Evolutionary conservation across 2,797 vertebrate species (phyloP), one percentile per base, ranked within the genome.

Genomic region (Rhinatrema bivittatum): DNA sequence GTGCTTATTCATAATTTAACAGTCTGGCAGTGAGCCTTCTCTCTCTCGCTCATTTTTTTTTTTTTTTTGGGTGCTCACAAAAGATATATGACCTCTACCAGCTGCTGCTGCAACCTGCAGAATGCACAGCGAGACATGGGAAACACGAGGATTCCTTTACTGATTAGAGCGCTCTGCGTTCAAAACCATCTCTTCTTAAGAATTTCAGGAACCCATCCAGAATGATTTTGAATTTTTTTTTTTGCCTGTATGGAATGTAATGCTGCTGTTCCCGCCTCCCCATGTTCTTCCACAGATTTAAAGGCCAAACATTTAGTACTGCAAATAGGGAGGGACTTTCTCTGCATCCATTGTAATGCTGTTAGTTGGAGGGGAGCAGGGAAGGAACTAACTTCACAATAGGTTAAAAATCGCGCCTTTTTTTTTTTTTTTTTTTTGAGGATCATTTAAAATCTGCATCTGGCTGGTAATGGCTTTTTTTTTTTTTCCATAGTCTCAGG

Each of bases 1-100:
- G 85, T 85, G 78, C 82, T 86, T 88, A 87, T 87, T 88, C 85
- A 87, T 87, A 85, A 85, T 87, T 84, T 87, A 86, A 76, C 76
- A 81, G 80, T 78, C 85, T 85, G 83, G 84, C 83, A 81, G 79
- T 78, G 79, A 82, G 82, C 82, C 81, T 85, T 42, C 36, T 39
- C 39, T n/a, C n/a, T n/a, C n/a, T n/a, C n/a, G n/a, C n/a, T n/a
- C n/a, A n/a, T n/a, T n/a, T n/a, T n/a, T n/a, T n/a, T n/a, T n/a
- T n/a, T n/a, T n/a, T 85, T 82, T 82, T 84, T 81, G 79, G 81
- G 78, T 76, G 74, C 76, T 85, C 79, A 84, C 81, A 83, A 85
- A 83, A 81, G 84, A 82, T 83, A 84, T 78, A 83, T 85, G 84
- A 84, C 82, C 84, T 83, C 78, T 81, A 80, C 82, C 85, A 88